phyloP scores from a whole-genome alignment of 2,113 vertebrate genomes.

The Hemiscyllium ocellatum region DNA sequence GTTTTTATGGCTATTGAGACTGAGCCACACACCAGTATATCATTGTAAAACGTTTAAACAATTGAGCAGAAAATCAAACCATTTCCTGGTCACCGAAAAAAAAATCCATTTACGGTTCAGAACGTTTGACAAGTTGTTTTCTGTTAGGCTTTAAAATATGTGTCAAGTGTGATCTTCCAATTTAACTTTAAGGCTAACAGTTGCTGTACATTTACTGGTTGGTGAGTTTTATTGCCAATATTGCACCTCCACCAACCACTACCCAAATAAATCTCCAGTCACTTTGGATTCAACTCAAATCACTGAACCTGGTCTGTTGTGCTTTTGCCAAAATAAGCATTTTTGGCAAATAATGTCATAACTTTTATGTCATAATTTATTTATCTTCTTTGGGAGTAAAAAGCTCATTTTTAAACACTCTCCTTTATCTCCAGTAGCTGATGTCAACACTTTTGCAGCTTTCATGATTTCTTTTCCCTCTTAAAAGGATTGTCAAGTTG shows the following conservation, averaged over 20 bases:
- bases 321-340: neutral
- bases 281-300: neutral
- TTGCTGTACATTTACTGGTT: neutral
- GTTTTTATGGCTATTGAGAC: neutral
- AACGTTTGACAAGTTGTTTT: neutral
- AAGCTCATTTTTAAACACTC: neutral
- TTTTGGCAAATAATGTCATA: neutral
- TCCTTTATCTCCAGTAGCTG: neutral
- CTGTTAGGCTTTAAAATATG: neutral
- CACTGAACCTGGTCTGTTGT: neutral
- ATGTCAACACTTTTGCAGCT: neutral
- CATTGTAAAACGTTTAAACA: neutral
- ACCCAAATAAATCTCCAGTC: neutral
- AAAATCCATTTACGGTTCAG: neutral
- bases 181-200: neutral
- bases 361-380: neutral
- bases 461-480: neutral
- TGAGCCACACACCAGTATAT: neutral
- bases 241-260: neutral
- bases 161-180: neutral
- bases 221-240: neutral
- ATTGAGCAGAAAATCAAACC: slow-evolving; percentile 4
- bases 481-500: neutral
- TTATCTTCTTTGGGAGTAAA: neutral
- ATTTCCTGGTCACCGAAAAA: neutral